Evolutionary conservation across 2,113 vertebrate species (phyloP).

Genomic region (Mormyrus iriodes): DNA sequence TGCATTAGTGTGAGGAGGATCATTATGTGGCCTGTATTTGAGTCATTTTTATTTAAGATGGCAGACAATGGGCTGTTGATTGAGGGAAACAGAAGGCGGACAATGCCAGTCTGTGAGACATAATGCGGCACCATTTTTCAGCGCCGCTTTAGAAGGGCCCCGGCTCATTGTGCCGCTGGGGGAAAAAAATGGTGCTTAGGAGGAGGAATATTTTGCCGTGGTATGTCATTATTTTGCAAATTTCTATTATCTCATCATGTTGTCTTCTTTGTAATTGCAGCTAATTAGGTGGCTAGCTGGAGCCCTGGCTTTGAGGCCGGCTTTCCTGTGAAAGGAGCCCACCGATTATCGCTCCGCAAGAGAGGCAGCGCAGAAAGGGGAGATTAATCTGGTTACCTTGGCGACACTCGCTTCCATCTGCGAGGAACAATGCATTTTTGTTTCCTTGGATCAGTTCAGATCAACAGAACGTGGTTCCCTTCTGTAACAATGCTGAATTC

Average conservation of each 20-base stretch:
- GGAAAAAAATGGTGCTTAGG: conserved; percentile 97
- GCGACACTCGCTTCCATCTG: conserved; percentile 99
- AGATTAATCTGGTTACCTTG: conserved; percentile 99
- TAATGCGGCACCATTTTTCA: conserved; percentile 99
- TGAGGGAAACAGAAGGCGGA: conserved; percentile 97
- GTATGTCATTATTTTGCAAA: conserved; percentile 99
- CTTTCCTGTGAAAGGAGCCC: conserved; percentile 98
- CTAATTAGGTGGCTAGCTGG: conserved; percentile 99
- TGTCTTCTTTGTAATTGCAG: conserved; percentile 99
- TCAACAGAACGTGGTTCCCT: conserved; percentile 74
- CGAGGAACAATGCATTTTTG: conserved; percentile 99
- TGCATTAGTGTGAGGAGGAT: conserved; percentile 95
- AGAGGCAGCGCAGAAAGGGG: conserved; percentile 99
- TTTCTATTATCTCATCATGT: conserved; percentile 99
- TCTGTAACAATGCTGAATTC: conserved; percentile 84
- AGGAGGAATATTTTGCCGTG: conserved; percentile 99
- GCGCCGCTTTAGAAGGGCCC: conserved; percentile 95
- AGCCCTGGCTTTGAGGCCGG: conserved; percentile 98
- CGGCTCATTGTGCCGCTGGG: conserved; percentile 85
- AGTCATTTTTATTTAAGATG: conserved; percentile 99
- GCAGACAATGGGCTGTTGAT: conserved; percentile 99
- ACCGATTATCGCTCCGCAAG: conserved; percentile 98
- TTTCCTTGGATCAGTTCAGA: conserved; percentile 99
- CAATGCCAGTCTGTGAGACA: conserved; percentile 99
- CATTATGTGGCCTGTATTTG: conserved; percentile 98